A percentile compares a stretch with the other conserved stretches of the same genome.
phyloP scores from a whole-genome alignment of 2,888 invertebrate genomes.

The Hipparchia semele region DNA sequence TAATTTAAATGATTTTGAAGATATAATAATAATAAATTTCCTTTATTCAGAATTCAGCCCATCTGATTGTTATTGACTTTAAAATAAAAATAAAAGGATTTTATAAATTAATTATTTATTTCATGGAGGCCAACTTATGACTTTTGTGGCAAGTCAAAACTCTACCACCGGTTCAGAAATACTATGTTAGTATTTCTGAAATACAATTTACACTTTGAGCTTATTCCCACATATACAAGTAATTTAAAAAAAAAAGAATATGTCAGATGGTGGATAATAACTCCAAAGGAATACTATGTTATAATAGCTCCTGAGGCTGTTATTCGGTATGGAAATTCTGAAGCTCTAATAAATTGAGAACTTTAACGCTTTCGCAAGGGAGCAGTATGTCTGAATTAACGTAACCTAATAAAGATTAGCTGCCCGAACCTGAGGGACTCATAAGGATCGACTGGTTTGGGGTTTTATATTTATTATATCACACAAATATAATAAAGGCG shows the following conservation, averaged over 20 bases:
- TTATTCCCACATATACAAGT: no score
- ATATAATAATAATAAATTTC: neutral
- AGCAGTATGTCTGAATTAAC: conserved; percentile 25
- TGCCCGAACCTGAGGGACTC: conserved; percentile 17
- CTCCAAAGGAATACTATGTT: neutral
- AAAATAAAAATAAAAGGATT: no score
- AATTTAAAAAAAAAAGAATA: neutral
- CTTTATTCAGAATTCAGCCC: neutral
- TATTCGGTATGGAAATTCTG: conserved; percentile 10
- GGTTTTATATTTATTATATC: conserved; percentile 11
- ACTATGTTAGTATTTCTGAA: no score
- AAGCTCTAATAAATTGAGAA: conserved; percentile 20
- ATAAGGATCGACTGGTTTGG: conserved; percentile 19
- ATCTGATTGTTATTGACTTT: no score
- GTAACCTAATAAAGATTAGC: conserved; percentile 27
- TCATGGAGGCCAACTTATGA: no score
- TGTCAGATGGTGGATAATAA: neutral
- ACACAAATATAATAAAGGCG: no score
- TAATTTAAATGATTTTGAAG: no score
- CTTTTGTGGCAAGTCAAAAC: no score
- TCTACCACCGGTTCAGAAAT: no score
- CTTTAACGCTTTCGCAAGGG: conserved; percentile 20
- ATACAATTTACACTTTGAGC: no score
- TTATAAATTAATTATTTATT: no score
- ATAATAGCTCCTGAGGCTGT: neutral